phyloP scores from a whole-genome alignment of 1,140 invertebrate genomes.

The Drosophila malerkotliana region DNA sequence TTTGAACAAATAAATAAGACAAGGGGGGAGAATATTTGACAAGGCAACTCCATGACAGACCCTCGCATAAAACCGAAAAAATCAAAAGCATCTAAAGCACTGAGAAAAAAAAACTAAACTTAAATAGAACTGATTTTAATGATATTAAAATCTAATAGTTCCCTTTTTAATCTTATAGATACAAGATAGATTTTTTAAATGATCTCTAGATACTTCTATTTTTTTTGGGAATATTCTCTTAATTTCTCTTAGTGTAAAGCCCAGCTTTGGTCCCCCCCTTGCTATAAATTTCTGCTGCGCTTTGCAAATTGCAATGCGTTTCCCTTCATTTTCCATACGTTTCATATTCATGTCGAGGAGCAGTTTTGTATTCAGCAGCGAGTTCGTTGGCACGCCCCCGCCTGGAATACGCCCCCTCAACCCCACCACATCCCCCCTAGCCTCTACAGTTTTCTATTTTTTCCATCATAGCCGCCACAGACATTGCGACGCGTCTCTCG shows the following conservation, averaged over 20 bases:
- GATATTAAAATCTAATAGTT: too few relatives aligned
- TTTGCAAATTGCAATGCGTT: constrained; percentile 62
- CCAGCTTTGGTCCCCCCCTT: constrained; percentile 2
- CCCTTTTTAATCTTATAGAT: too few relatives aligned
- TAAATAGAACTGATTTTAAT: too few relatives aligned
- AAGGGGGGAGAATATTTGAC: constrained; percentile 47
- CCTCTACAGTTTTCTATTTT: constrained; percentile 14
- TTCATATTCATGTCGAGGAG: constrained; percentile 75
- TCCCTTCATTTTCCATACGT: constrained; percentile 77
- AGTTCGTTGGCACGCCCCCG: constrained; percentile 62
- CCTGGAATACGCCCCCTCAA: constrained; percentile 2
- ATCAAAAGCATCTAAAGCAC: not conserved
- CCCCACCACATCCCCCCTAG: constrained; percentile 10
- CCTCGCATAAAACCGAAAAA: constrained; percentile 9
- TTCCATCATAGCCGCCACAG: constrained; percentile 46
- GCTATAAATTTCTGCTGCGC: constrained; percentile 31
- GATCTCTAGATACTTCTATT: too few relatives aligned
- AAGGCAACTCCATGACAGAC: constrained; percentile 53
- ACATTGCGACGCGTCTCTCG: constrained; percentile 70
- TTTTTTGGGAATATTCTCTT: not conserved
- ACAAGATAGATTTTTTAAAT: too few relatives aligned
- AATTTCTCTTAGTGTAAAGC: constrained; percentile 7
- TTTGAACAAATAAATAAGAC: constrained; percentile 59
- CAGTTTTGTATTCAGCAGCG: constrained; percentile 33
- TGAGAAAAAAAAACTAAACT: not conserved